Conservation (phyloP, 2,797 vertebrate species). For the Labeo calbasu region DNA sequence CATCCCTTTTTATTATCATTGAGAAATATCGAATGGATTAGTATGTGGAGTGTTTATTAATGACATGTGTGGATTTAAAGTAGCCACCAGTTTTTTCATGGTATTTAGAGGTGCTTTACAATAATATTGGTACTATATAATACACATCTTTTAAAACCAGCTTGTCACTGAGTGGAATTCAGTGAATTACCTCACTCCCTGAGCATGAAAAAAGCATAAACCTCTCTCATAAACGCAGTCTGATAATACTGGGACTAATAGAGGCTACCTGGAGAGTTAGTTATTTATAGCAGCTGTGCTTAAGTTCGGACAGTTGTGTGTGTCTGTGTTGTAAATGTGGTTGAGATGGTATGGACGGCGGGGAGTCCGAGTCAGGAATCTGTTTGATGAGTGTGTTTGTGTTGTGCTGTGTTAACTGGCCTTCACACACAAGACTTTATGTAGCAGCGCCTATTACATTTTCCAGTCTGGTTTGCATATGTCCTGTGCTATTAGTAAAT, state of each 20-base stretch:
- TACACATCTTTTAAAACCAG: background rate
- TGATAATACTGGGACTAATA: constrained; percentile 51
- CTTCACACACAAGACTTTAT: constrained; percentile 30
- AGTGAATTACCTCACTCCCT: constrained; percentile 10
- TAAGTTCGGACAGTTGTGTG: constrained; percentile 57
- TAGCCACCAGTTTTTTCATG: background rate
- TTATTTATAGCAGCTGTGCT: constrained; percentile 66
- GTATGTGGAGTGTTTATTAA: constrained; percentile 4
- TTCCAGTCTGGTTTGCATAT: constrained; percentile 18
- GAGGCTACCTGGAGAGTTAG: constrained; percentile 71
- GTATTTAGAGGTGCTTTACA: background rate
- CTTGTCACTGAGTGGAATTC: background rate
- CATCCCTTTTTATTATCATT: constrained; percentile 36
- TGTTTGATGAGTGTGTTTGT: constrained; percentile 70
- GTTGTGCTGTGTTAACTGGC: constrained; percentile 27
- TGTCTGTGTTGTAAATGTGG: constrained; percentile 70
- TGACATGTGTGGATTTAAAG: background rate
- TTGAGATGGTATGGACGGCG: constrained; percentile 70
- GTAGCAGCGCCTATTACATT: constrained; percentile 38
- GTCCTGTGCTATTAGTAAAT: constrained; percentile 14
- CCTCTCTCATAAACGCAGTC: constrained; percentile 4
- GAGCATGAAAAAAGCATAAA: constrained; percentile 29
- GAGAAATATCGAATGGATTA: constrained; percentile 17
- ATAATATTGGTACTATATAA: background rate
- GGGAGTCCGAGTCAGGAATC: constrained; percentile 73